Evolutionary conservation across 2,113 vertebrate genomes (phyloP).

Genomic region (Melanostigma gelatinosum): DNA sequence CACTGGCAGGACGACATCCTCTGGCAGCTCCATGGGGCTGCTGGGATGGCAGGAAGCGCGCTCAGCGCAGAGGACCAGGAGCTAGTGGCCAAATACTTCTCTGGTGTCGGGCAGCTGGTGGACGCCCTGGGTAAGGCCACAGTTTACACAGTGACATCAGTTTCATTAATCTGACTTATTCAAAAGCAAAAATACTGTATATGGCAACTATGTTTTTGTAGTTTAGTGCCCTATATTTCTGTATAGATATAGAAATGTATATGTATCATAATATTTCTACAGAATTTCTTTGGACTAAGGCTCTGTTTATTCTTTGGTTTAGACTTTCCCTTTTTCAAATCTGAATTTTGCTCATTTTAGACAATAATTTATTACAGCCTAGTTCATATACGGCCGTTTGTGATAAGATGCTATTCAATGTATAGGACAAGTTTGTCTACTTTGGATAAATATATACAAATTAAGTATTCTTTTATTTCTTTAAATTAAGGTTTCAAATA

Average conservation of each 20-base stretch:
- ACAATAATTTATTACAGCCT: not conserved
- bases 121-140: constrained; percentile 84
- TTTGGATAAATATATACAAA: too few species aligned
- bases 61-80: constrained; percentile 75
- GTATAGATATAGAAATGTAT: too few species aligned
- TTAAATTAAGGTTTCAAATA: not conserved
- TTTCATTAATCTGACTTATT: not conserved
- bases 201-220: not conserved
- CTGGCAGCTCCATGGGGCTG: constrained; percentile 80
- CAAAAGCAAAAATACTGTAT: not conserved
- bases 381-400: not conserved
- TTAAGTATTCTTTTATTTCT: too few species aligned
- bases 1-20: constrained; percentile 89
- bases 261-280: too few species aligned
- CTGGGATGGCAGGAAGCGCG: constrained; percentile 25
- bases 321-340: not conserved
- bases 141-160: not conserved
- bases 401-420: not conserved
- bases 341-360: not conserved
- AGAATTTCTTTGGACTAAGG: too few species aligned
- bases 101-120: constrained; percentile 87
- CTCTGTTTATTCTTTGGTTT: not conserved
- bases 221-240: not conserved
- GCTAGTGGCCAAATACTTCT: constrained; percentile 86
- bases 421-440: not conserved